phyloP scores from a whole-genome alignment of 2,113 vertebrate genomes.

The Furnarius figulus region DNA sequence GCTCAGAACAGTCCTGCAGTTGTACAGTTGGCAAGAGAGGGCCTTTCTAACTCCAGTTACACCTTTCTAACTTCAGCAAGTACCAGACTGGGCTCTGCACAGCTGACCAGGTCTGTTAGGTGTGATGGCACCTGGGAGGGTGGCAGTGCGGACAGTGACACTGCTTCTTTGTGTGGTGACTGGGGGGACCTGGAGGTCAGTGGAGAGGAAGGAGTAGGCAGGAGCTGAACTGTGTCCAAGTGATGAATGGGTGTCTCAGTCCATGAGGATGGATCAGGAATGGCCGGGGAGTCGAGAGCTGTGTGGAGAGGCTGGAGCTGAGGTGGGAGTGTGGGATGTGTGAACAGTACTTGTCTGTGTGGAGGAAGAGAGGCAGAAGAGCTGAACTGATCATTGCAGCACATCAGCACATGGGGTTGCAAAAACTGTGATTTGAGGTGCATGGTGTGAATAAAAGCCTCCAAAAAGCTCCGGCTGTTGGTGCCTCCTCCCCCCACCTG shows the following conservation, averaged over 20 bases:
- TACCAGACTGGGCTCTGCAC: neutral
- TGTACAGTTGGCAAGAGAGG: neutral
- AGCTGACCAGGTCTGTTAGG: neutral
- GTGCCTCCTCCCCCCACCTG: neutral
- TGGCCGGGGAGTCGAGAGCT: fast-evolving
- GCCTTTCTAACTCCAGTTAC: neutral
- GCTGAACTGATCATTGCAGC: neutral
- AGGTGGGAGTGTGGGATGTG: neutral
- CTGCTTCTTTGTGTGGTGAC: neutral
- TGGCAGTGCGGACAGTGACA: neutral
- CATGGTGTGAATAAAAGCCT: neutral
- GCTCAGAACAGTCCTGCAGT: neutral
- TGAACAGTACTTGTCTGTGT: fast-evolving
- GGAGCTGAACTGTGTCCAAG: neutral
- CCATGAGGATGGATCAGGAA: neutral
- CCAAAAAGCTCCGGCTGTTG: neutral
- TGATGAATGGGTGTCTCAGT: neutral
- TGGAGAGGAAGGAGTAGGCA: neutral
- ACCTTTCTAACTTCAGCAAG: neutral
- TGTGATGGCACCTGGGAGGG: neutral
- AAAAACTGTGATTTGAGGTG: neutral
- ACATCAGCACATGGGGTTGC: neutral
- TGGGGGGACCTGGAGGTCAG: neutral
- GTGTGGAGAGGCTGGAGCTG: neutral
- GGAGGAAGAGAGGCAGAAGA: neutral